Base-by-base conservation (phyloP, 2,797 vertebrate species). In the Anniella stebbinsi region DNA sequence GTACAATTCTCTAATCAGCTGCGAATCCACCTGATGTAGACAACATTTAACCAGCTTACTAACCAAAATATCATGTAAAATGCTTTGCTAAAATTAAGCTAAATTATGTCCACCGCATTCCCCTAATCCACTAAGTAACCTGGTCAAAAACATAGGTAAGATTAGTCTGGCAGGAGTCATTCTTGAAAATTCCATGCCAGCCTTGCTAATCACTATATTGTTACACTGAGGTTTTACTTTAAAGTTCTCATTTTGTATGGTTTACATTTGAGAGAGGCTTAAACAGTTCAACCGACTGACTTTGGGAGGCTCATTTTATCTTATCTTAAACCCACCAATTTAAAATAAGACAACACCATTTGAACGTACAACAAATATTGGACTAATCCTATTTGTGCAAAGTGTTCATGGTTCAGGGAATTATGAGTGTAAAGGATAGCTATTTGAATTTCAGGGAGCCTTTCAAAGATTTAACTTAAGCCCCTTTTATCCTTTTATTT, bases 401-500 rank as follows among this genome's bases (percentile, higher is more conserved):
- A 91, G 73, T 48, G 69, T 89, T 69, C 33, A 30, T 67, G 54
- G 87, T 94, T 91, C 88, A 45, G 90, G 91, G 92, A 95, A 92
- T 92, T 57, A 1, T 4, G 76, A 85, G 23, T 36, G n/a, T 28
- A 72, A 84, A 89, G 73, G 72, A 86, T 89, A 84, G 77, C 88
- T 87, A 87, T 91, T 70, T 80, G 89, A 84, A 30, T 73, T 88
- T 89, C 80, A 91, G 86, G 81, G 78, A 87, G 67, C 82, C 77
- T 88, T 87, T 92, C 91, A 81, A 89, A 93, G 94, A 72, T 86
- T 91, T 73, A 51, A 81, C 72, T 84, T 89, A 86, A 95, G 89
- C 77, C 80, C 78, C 57, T 83, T 66, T 87, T 90, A 87, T 90
- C 88, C 89, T 93, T 93, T 92, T 93, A 87, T 90, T 92, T 91